Evolutionary conservation across 2,113 vertebrate species (phyloP).

Genomic region (Egretta garzetta): DNA sequence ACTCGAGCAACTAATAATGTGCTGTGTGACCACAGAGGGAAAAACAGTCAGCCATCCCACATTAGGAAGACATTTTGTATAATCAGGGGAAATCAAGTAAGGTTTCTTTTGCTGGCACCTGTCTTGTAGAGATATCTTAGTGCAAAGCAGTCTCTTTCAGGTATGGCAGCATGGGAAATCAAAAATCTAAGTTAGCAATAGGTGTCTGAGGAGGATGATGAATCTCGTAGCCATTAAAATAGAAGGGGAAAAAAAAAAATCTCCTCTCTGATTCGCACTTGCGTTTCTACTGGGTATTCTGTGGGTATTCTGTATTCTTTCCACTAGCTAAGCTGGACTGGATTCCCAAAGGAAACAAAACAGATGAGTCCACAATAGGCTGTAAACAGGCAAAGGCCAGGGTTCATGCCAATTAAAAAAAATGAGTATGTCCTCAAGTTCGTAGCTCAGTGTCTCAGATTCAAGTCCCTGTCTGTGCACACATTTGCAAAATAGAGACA

Average conservation of each 20-base stretch:
- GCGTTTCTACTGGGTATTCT: conserved; percentile 6
- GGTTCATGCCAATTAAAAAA: background rate
- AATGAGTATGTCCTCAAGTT: background rate
- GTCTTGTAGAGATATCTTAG: background rate
- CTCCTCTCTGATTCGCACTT: background rate
- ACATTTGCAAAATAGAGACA: background rate
- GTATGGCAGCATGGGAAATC: background rate
- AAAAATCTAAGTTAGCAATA: conserved; percentile 1
- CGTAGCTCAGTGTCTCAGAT: background rate
- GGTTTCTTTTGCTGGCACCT: background rate
- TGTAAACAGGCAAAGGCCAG: background rate
- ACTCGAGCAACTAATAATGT: background rate
- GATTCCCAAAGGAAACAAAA: conserved; percentile 6
- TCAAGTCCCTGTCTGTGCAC: background rate
- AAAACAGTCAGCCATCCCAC: background rate
- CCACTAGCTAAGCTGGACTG: background rate
- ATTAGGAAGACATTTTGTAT: background rate
- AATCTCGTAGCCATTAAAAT: conserved; percentile 14
- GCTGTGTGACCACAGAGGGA: background rate
- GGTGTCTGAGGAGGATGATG: background rate
- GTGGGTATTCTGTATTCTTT: background rate
- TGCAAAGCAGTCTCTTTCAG: background rate
- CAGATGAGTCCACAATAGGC: background rate
- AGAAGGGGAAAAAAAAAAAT: background rate
- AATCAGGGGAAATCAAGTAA: background rate